Evolutionary conservation across 2,113 vertebrate species (phyloP).

Genomic region (Murina feae): DNA sequence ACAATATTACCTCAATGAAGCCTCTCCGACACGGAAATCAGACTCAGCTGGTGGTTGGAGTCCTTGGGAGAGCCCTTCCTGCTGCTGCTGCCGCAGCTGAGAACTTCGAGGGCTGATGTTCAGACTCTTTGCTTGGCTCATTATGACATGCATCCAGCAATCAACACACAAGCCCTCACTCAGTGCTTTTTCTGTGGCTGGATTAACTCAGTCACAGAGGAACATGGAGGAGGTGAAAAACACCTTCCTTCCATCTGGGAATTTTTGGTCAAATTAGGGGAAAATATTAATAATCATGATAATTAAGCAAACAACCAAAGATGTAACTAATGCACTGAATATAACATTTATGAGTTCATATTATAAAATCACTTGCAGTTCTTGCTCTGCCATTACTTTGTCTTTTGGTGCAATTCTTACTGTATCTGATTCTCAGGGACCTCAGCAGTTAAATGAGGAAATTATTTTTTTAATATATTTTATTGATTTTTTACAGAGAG

Average conservation of each 20-base stretch:
- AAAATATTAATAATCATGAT: not conserved
- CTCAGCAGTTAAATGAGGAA: not conserved
- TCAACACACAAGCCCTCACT: not conserved
- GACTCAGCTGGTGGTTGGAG: not conserved
- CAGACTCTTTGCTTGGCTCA: not conserved
- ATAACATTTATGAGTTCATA: not conserved
- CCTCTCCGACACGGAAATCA: not conserved
- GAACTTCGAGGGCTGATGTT: not conserved
- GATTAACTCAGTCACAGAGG: not conserved
- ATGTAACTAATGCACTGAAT: not conserved
- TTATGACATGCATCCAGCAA: not conserved
- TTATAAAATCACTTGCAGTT: not conserved
- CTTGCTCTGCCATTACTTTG: not conserved
- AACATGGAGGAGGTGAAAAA: not conserved
- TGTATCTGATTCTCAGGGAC: not conserved
- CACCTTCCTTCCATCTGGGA: not conserved
- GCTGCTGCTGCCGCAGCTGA: not conserved
- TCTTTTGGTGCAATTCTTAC: not conserved
- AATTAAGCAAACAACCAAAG: not conserved
- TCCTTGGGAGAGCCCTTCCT: accelerated
- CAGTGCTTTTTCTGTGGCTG: not conserved
- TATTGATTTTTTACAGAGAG: no score
- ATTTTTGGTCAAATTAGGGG: not conserved
- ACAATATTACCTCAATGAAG: not conserved
- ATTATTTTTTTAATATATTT: no score